A percentile compares a stretch with the other conserved stretches of the same genome.
phyloP scores from a whole-genome alignment of 2,113 vertebrate genomes.

The Charadrius vociferus region DNA sequence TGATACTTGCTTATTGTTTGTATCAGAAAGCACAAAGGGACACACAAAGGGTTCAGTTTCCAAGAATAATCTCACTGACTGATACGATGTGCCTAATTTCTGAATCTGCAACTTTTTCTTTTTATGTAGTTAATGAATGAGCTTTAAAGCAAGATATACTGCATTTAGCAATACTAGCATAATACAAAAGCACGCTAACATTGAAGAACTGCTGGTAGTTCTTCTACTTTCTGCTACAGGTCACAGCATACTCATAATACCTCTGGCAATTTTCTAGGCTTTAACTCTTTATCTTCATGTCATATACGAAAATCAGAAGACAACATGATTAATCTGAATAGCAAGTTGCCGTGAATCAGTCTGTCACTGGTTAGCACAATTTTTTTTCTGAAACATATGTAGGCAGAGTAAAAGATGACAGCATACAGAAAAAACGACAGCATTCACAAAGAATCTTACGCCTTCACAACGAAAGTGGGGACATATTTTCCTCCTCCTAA shows the following conservation, averaged over 20 bases:
- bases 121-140: not conserved
- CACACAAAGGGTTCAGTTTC: not conserved
- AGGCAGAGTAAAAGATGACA: slow-evolving; percentile 24
- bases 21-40: not conserved
- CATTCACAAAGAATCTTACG: not conserved
- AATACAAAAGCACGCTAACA: not conserved
- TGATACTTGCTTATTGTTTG: not conserved
- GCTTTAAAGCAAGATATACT: not conserved
- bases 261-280: not conserved
- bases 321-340: not conserved
- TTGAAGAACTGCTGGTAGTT: not conserved
- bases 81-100: not conserved
- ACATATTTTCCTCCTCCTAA: slow-evolving; percentile 21
- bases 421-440: slow-evolving; percentile 1
- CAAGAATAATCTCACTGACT: not conserved
- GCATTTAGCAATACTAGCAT: not conserved
- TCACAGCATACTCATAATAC: not conserved
- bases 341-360: not conserved
- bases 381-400: not conserved
- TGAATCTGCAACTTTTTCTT: not conserved
- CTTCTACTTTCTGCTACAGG: not conserved
- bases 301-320: not conserved
- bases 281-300: not conserved
- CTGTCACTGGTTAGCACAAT: not conserved
- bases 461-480: not conserved